These are phyloP conservation scores for Brachirus orientalis DNA, from an alignment of 2,113 vertebrate species.

Conservation along the genomic window DNA sequence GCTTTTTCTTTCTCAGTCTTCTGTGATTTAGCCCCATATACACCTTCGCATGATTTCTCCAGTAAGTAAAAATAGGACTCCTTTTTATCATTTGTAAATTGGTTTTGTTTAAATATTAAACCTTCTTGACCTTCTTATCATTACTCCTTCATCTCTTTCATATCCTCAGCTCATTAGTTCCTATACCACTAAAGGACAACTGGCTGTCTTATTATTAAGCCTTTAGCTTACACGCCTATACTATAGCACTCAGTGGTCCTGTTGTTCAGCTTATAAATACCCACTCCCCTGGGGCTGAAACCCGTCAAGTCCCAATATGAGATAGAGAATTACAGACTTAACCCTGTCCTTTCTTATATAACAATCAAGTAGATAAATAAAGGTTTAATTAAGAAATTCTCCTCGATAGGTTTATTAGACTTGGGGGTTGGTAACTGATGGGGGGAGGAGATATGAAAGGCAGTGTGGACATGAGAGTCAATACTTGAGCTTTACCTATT, in stretches of 20 bases:
- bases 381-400: conserved; percentile 78
- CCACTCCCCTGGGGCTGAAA: conserved; percentile 51
- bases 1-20: conserved; percentile 11
- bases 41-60: conserved; percentile 43
- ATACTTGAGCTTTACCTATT: conserved; percentile 57
- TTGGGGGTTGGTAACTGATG: conserved; percentile 37
- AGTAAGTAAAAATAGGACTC: conserved; percentile 10
- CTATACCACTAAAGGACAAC: conserved; percentile 36
- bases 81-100: conserved; percentile 38
- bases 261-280: conserved; percentile 64
- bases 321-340: conserved; percentile 58
- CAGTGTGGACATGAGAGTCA: conserved; percentile 40
- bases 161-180: conserved; percentile 59
- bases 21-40: conserved; percentile 29
- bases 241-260: conserved; percentile 40
- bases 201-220: conserved; percentile 57
- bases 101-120: conserved; percentile 41
- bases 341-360: conserved; percentile 59
- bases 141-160: conserved; percentile 34
- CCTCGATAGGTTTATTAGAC: conserved; percentile 43
- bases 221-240: conserved; percentile 36
- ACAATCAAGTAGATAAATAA: conserved; percentile 79
- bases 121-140: conserved; percentile 25
- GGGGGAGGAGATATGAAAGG: conserved; percentile 32
- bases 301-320: conserved; percentile 68